These are phyloP conservation scores for Lepus oiostolus DNA, from an alignment of 2,797 vertebrate genomes.

Conservation along the genomic window DNA sequence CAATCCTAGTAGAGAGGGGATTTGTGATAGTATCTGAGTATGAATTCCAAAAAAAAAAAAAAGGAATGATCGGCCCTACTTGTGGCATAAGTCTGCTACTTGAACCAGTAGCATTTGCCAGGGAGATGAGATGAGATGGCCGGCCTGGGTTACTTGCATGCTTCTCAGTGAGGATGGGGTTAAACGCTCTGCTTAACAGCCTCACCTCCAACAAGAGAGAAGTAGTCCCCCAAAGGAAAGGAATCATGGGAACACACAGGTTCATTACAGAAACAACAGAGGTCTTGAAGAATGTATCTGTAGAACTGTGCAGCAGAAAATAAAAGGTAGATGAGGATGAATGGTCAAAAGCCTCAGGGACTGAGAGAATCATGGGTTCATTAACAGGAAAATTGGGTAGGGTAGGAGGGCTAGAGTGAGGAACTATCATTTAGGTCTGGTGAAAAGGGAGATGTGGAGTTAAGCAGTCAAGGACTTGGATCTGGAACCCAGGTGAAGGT, in stretches of 20 bases:
- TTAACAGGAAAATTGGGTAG: neutral
- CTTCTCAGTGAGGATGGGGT: neutral
- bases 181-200: neutral
- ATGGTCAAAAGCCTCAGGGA: neutral
- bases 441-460: neutral
- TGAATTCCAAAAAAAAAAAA: neutral
- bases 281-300: neutral
- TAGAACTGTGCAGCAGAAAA: neutral
- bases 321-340: slow-evolving; percentile 3
- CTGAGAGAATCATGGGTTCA: neutral
- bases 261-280: neutral
- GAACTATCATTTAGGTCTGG: neutral
- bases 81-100: neutral
- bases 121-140: neutral
- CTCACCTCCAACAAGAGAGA: neutral
- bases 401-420: neutral
- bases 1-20: neutral
- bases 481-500: neutral
- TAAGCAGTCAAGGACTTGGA: slow-evolving; percentile 4
- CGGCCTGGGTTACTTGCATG: neutral
- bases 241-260: neutral
- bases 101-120: neutral
- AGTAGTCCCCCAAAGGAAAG: neutral
- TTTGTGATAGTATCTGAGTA: neutral
- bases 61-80: neutral